Conservation (phyloP, 2,888 invertebrate genomes). For the Minunthozetes semirufus region DNA sequence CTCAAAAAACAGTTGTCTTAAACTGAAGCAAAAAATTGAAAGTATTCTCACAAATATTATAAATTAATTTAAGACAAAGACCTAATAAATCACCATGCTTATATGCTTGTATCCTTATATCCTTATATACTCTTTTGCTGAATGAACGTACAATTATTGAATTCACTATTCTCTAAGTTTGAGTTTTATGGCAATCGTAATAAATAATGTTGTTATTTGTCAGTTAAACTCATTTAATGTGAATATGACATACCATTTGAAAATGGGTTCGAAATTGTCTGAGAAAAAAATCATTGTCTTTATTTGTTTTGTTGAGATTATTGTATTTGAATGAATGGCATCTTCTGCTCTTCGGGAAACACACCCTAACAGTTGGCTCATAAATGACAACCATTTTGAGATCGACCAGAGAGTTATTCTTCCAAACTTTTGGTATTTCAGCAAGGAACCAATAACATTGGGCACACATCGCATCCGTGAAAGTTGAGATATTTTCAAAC, state of each 20-base stretch:
- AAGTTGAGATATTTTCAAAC: not conserved
- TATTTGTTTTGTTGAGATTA: not conserved
- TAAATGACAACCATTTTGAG: not conserved
- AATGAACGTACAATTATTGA: no score
- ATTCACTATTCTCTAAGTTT: no score
- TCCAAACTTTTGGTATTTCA: not conserved
- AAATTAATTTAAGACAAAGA: no score
- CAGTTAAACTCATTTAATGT: not conserved
- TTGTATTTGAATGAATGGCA: conserved; percentile 5
- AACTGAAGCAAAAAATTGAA: no score
- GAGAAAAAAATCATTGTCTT: conserved; percentile 5
- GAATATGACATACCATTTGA: conserved; percentile 29
- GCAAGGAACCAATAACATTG: conserved; percentile 27
- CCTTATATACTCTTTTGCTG: no score
- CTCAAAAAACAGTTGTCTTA: no score
- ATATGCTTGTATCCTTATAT: no score
- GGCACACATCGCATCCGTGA: conserved; percentile 27
- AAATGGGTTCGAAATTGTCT: conserved; percentile 22
- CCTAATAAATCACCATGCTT: no score
- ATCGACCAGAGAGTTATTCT: not conserved
- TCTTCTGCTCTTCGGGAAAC: not conserved
- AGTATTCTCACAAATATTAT: no score
- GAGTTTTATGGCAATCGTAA: not conserved
- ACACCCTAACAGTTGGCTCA: not conserved
- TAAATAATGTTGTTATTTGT: not conserved